These are phyloP conservation scores for Drosophila repleta DNA, from an alignment of 1,140 invertebrate genomes.

Conservation along the genomic window DNA sequence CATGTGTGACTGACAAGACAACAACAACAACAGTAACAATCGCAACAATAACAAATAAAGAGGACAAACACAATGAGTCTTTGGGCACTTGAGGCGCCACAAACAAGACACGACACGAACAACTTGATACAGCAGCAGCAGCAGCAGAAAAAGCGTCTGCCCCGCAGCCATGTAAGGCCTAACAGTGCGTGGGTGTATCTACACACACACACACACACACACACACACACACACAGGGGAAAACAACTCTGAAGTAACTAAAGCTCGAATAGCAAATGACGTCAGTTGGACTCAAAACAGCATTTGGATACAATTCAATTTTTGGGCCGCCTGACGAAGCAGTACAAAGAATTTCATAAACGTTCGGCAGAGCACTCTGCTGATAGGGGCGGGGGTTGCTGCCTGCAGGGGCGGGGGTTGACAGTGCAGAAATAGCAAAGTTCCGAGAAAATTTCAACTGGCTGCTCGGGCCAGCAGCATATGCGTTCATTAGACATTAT, in stretches of 20 bases:
- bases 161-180: conserved; percentile 29
- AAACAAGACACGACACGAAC: conserved; percentile 46
- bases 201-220: not conserved
- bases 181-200: not conserved
- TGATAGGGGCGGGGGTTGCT: too few species aligned
- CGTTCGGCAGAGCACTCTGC: too few species aligned
- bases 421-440: not conserved
- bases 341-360: conserved; percentile 15
- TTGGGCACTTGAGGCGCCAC: conserved; percentile 50
- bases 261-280: conserved; percentile 19
- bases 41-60: conserved; percentile 55
- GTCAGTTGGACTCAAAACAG: conserved; percentile 15
- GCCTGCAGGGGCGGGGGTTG: not conserved
- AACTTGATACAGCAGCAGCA: conserved; percentile 11
- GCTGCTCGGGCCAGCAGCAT: too few species aligned
- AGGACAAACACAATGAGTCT: conserved; percentile 61
- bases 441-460: not conserved
- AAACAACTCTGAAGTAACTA: not conserved
- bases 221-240: not conserved
- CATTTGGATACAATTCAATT: conserved; percentile 24
- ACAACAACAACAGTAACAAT: conserved; percentile 19
- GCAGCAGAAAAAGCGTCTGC: conserved; percentile 23
- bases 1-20: conserved; percentile 63
- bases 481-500: too few species aligned
- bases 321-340: not conserved